Evolutionary conservation across 2,797 vertebrate species (phyloP), one percentile per base, ranked within the genome.

Genomic region (Danio choprae): DNA sequence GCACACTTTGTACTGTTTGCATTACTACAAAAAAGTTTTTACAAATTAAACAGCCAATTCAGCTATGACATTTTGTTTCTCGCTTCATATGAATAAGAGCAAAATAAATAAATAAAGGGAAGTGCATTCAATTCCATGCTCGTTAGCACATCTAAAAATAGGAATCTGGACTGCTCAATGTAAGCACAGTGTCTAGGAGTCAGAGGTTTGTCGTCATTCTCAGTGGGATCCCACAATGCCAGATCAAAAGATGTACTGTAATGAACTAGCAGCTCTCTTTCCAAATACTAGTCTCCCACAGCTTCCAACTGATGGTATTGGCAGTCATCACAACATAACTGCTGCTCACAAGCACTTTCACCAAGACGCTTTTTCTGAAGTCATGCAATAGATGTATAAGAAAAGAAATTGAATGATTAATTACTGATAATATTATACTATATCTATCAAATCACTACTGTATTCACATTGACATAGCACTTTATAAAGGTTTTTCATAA

Each of bases 21-120:
- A 15, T 22, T 22, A 65, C 69, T 48, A 74, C 8, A n/a, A 69
- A 50, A 3, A 15, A 48, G 36, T 9, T 0, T n/a, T 41, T 13
- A 12, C 46, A 74, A 50, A 4, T 4, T 15, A 16, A 9, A 46
- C 22, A 58, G 68, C 41, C 80, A 50, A 40, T 43, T 20, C 41
- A 71, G 74, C 67, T 56, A 65, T 55, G 38, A 20, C 59, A 69
- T n/a, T 72, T 68, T 73, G 70, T 46, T 50, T 67, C 70, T 69
- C 48, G 51, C 63, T 67, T 77, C 68, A 81, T 56, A 56, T n/a
- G 6, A 15, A n/a, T 6, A 7, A 77, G 60, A 56, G 64, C 58
- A 71, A 77, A 36, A 62, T 18, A 36, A 76, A 43, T n/a, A 44
- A 48, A 50, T 29, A 29, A 44, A 38, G 36, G 53, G 12, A 22